Conservation (phyloP, 2,888 invertebrate genomes). For the Drymonia ruficornis region DNA sequence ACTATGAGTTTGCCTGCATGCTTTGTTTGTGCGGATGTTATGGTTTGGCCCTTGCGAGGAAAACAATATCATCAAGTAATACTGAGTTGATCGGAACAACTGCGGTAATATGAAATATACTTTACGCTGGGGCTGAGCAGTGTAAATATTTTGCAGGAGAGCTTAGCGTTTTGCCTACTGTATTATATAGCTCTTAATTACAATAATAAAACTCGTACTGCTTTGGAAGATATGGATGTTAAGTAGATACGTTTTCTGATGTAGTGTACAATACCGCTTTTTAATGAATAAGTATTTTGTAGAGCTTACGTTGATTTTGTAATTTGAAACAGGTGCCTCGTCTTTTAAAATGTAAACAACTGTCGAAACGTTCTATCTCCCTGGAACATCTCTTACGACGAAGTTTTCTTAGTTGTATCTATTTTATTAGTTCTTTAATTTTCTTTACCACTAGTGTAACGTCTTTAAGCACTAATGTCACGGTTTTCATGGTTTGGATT, state of each 20-base stretch:
- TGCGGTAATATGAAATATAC: conserved; percentile 30
- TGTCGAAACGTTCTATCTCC: conserved; percentile 41
- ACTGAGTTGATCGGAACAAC: conserved; percentile 29
- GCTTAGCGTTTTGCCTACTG: conserved; percentile 60
- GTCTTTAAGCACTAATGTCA: conserved; percentile 25
- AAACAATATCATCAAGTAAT: conserved; percentile 27
- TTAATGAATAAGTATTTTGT: conserved; percentile 25
- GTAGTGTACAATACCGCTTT: conserved; percentile 43
- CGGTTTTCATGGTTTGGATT: conserved; percentile 26
- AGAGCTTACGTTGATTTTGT: conserved; percentile 20
- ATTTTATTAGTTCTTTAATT: conserved; percentile 36
- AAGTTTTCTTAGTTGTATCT: conserved; percentile 34
- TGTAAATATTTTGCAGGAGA: conserved; percentile 52
- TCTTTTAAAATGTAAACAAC: conserved; percentile 16
- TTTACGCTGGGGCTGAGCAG: conserved; percentile 61
- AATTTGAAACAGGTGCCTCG: conserved; percentile 23
- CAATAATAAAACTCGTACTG: conserved; percentile 31
- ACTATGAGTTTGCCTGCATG: conserved; percentile 73
- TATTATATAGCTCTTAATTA: conserved; percentile 50
- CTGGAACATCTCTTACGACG: conserved; percentile 82
- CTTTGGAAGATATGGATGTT: conserved; percentile 36
- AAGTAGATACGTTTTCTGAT: conserved; percentile 34
- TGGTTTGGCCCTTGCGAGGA: conserved; percentile 59
- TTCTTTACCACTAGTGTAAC: conserved; percentile 30
- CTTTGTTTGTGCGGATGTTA: conserved; percentile 76